A percentile compares a stretch with the other conserved stretches of the same genome.
These are phyloP conservation scores for Drosophila kuntzei DNA, from an alignment of 2,888 invertebrate species.

Conservation along the genomic window DNA sequence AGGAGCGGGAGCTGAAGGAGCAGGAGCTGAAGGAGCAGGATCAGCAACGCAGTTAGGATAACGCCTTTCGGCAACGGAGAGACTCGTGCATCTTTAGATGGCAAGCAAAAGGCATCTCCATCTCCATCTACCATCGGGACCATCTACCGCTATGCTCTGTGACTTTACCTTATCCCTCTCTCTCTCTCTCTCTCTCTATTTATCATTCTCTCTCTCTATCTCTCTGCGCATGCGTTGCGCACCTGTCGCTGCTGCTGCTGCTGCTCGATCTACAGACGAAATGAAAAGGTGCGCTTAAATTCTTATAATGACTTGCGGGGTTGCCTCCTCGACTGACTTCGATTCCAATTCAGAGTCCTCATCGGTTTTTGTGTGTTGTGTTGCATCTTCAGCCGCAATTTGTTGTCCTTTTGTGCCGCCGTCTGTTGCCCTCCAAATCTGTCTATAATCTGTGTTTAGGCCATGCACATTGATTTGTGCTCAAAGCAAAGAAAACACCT, in stretches of 20 bases:
- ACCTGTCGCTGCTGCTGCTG: conserved; percentile 66
- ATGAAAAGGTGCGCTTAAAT: conserved; percentile 81
- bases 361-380: conserved; percentile 39
- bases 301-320: conserved; percentile 77
- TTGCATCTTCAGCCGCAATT: conserved; percentile 75
- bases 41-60: conserved; percentile 59
- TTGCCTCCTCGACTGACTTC: conserved; percentile 4
- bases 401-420: conserved; percentile 74
- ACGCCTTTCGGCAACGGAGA: conserved; percentile 58
- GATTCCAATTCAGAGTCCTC: conserved; percentile 24
- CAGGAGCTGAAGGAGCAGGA: conserved; percentile 8
- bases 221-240: conserved; percentile 61
- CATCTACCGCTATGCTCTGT: conserved; percentile 72
- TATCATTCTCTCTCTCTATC: neutral
- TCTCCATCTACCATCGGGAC: conserved; percentile 27
- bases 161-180: conserved; percentile 30
- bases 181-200: neutral
- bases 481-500: conserved; percentile 66
- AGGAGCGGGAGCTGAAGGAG: conserved; percentile 14
- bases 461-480: conserved; percentile 62
- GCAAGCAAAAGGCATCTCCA: conserved; percentile 15
- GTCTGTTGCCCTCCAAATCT: conserved; percentile 74
- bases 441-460: conserved; percentile 77
- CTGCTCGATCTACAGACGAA: conserved; percentile 54
- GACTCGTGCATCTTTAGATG: conserved; percentile 36